Conservation (phyloP, 2,113 vertebrate species). For the Symphodus melops region DNA sequence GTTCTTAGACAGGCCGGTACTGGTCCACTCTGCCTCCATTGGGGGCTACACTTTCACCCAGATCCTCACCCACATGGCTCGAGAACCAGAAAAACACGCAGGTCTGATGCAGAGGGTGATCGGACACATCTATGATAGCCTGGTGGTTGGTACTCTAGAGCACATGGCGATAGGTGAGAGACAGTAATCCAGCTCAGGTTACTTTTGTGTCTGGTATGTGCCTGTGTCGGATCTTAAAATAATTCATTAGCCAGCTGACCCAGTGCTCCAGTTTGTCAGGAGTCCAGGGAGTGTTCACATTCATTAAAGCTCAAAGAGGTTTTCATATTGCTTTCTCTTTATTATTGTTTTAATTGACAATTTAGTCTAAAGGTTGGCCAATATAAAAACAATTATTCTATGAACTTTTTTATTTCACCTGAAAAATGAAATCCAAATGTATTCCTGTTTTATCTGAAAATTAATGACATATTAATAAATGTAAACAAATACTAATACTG, state of each 20-base stretch:
- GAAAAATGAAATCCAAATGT: no score
- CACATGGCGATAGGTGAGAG: conserved; percentile 77
- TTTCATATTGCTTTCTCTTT: no score
- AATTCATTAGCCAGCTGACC: conserved; percentile 37
- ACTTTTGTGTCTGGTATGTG: conserved; percentile 34
- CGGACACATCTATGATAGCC: conserved; percentile 75
- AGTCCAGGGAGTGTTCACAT: not conserved
- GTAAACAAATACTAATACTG: no score
- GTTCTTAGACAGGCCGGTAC: conserved; percentile 50
- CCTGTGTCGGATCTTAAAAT: conserved; percentile 55
- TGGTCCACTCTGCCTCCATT: conserved; percentile 73
- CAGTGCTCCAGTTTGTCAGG: conserved; percentile 25
- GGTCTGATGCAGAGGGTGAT: conserved; percentile 52
- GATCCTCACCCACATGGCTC: conserved; percentile 61
- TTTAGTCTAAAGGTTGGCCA: no score
- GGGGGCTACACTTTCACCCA: conserved; percentile 77
- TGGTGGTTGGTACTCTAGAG: conserved; percentile 72
- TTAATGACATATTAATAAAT: no score
- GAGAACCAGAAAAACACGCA: conserved; percentile 15
- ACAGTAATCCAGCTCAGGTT: conserved; percentile 50
- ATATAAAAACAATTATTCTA: no score
- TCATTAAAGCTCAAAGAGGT: no score
- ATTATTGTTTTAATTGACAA: no score
- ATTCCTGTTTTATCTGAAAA: no score
- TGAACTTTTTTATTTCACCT: no score